Evolutionary conservation across 2,113 vertebrate genomes (phyloP), one percentile per base, ranked within the genome.

Genomic region (Phaethornis superciliosus): DNA sequence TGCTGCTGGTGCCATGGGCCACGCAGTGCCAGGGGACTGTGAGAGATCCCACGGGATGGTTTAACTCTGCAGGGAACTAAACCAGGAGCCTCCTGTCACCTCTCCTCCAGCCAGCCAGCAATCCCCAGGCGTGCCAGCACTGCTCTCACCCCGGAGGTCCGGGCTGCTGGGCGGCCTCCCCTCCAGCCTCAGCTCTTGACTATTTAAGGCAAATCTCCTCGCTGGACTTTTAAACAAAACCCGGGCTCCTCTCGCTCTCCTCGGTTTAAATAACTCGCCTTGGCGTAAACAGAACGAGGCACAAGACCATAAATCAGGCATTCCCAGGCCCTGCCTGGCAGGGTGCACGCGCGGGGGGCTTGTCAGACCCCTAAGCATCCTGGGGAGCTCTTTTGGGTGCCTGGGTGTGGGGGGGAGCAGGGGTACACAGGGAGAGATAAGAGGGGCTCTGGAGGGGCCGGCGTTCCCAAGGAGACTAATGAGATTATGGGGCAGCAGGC

Each of bases 191-290:
- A 68, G 86, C 89, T 96, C 77, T 97, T 98, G 96, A 96, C 97
- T 97, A 98, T 98, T 97, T 98, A 98, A 98, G 97, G 97, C 95
- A 98, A 97, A 97, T 89, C 94, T 96, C 96, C 94, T 95, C 49
- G n/a, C 83, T 0, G 93, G 90, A 96, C 91, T 95, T 96, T 94
- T 96, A 97, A 97, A 97, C 97, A 97, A 97, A 97, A 93, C 94
- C 92, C 93, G 51, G 65, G 90, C 85, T 94, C 95, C 94, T 93
- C 94, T 96, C 54, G 12, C 85, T 95, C 92, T 88, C 85, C 74
- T 92, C 78, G 51, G 96, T 96, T 97, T 95, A 95, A 97, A 97
- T 97, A 97, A 94, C 97, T 96, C 6, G 63, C 92, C 91, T 47
- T 91, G 96, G 95, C 54, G 93, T 97, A 98, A 98, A 97, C 97